Evolutionary conservation across 2,113 vertebrate species (phyloP).

Genomic region (Zosterops japonicus): DNA sequence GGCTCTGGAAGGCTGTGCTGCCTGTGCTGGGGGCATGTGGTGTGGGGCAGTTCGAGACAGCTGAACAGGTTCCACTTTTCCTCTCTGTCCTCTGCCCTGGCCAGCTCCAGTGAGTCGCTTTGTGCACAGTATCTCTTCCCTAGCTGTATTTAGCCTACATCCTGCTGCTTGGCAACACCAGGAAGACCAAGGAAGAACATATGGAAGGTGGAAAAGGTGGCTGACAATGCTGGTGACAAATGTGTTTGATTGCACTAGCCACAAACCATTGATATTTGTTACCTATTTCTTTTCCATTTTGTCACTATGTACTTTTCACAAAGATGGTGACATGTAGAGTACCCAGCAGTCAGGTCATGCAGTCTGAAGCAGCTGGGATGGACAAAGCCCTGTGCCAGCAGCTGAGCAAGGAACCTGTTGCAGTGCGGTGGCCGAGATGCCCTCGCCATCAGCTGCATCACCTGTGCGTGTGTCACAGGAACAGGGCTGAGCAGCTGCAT

Average conservation of each 20-base stretch:
- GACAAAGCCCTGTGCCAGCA: rapidly evolving
- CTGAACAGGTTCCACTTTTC: background rate
- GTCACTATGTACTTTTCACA: background rate
- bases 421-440: rapidly evolving
- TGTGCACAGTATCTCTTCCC: background rate
- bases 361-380: no score
- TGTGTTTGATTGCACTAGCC: background rate
- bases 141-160: no score
- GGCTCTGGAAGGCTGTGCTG: background rate
- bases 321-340: rapidly evolving
- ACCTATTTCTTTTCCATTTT: background rate
- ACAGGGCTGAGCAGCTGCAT: rapidly evolving
- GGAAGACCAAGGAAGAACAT: background rate
- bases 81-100: background rate
- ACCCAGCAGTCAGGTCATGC: rapidly evolving
- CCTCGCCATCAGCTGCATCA: rapidly evolving
- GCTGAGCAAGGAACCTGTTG: rapidly evolving
- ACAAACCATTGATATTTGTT: background rate
- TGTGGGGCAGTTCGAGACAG: rapidly evolving
- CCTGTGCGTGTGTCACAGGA: rapidly evolving
- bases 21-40: background rate
- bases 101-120: background rate
- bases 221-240: rapidly evolving
- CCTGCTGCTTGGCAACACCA: background rate
- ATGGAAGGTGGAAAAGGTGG: background rate